Percentiles rank a stretch among this genome's conserved stretches.
Evolutionary conservation across 2,797 vertebrate genomes (phyloP).

Genomic region (Gallirallus australis): DNA sequence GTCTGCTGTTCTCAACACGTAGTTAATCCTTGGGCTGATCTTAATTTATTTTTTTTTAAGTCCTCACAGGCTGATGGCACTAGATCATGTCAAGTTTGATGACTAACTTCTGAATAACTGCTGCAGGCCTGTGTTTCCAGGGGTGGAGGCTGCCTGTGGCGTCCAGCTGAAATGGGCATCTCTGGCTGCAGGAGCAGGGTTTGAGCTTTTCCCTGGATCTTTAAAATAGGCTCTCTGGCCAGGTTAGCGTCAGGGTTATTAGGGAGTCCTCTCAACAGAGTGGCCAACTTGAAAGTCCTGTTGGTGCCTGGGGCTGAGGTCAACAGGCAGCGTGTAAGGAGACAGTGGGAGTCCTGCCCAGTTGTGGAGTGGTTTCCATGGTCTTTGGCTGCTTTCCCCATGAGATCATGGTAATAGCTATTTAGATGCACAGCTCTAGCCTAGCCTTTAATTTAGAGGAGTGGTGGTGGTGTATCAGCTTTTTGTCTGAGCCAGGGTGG

Average conservation of each 20-base stretch:
- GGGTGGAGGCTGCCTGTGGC: neutral
- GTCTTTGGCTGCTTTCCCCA: constrained; percentile 44
- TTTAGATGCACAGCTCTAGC: neutral
- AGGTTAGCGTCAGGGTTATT: neutral
- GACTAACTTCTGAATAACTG: neutral
- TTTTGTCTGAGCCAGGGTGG: neutral
- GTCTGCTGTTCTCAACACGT: neutral
- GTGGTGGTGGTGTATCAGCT: neutral
- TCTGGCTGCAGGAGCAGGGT: neutral
- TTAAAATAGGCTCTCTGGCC: neutral
- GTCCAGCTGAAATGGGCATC: neutral
- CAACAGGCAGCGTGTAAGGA: neutral
- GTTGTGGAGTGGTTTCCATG: constrained; percentile 55
- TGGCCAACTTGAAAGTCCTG: neutral
- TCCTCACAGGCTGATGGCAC: neutral
- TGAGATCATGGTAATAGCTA: constrained; percentile 62
- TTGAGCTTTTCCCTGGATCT: neutral
- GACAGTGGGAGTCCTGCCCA: constrained; percentile 17
- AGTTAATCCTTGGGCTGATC: neutral
- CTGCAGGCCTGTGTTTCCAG: neutral
- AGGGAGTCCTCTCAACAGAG: neutral
- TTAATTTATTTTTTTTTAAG: neutral
- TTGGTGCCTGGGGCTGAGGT: constrained; percentile 16
- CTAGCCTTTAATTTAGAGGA: constrained; percentile 43
- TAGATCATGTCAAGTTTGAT: neutral